Evolutionary conservation across 2,113 vertebrate species (phyloP).

Genomic region (Bothrops jararaca): DNA sequence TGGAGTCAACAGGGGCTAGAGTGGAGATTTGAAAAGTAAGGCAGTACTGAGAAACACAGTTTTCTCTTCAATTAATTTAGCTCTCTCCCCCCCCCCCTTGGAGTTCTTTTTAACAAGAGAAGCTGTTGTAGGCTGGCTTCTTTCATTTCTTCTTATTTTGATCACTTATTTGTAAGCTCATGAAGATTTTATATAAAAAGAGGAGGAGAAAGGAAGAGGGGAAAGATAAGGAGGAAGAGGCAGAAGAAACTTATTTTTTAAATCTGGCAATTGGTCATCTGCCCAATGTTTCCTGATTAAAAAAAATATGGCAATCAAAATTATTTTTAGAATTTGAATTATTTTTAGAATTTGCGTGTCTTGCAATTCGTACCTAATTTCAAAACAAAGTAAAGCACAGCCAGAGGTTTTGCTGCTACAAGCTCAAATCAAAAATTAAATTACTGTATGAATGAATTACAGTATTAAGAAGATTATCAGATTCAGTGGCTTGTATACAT

Average conservation of each 20-base stretch:
- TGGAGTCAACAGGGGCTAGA: not conserved
- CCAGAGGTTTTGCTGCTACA: not conserved
- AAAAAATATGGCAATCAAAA: not conserved
- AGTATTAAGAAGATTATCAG: not conserved
- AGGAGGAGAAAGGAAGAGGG: not conserved
- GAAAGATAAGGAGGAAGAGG: not conserved
- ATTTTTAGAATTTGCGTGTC: rapidly evolving
- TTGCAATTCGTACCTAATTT: not conserved
- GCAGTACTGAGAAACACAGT: constrained; percentile 8
- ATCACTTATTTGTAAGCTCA: not conserved
- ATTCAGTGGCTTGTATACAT: not conserved
- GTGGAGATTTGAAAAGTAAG: constrained; percentile 30
- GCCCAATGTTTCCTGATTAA: not conserved
- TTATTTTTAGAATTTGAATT: not conserved
- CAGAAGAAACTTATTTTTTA: not conserved
- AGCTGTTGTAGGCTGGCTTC: not conserved
- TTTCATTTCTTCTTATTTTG: not conserved
- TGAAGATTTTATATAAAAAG: not conserved
- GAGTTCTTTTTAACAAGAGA: not conserved
- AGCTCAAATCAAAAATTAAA: not conserved
- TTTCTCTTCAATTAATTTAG: not conserved
- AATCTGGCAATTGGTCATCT: not conserved
- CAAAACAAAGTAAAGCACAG: not conserved
- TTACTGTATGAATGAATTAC: not conserved
- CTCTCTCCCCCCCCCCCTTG: not conserved